Base-by-base conservation (phyloP, 2,888 invertebrate species). In the Amiota minor region DNA sequence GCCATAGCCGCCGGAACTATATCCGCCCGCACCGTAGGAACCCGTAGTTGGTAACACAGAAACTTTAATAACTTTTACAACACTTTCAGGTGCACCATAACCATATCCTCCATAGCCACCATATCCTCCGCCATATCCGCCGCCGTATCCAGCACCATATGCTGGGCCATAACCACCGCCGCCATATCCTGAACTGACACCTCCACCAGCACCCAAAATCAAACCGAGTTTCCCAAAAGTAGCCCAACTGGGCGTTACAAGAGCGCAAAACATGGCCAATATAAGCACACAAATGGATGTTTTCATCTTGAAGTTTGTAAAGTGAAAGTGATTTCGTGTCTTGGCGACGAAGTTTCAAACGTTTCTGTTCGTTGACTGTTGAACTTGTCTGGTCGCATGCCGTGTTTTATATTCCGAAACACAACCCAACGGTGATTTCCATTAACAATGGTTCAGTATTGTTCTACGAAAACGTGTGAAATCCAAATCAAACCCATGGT, bases 191-290 rank as follows among this genome's bases (percentile, higher is more conserved):
- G 74, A 78, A 45, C 75, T 67, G 8, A 18, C 69, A 18, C 74
- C 78, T 45, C 75, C 76, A 14, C 73, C 77, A 45, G 79, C 78
- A 18, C 83, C 81, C 59, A 81, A 71, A 70, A 86, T 73, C 10
- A 86, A 73, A 35, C 82, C 82, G 64, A 87, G 72, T 70, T 87
- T 87, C 74, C 81, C 80, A 59, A 87, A 85, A 20, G 86, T 87
- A 10, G 87, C 87, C 14, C 77, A 76, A 12, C 78, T 78, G 4
- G 85, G 85, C 0, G 76, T 50, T 20, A 74, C 61, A 6, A 80
- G 50, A 0, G 77, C 72, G 3, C 71, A 73, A 59, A 79, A 50
- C 1, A 80, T 62, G 55, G 35, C 35, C 6, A 78, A 16, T 70
- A 68, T 71, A 45, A 74, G 9, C 12, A 56, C 46, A 50, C 50